Percentiles rank a stretch among this genome's conserved stretches.
Evolutionary conservation across 1,140 invertebrate species (phyloP).

Genomic region (Drosophila sproati): DNA sequence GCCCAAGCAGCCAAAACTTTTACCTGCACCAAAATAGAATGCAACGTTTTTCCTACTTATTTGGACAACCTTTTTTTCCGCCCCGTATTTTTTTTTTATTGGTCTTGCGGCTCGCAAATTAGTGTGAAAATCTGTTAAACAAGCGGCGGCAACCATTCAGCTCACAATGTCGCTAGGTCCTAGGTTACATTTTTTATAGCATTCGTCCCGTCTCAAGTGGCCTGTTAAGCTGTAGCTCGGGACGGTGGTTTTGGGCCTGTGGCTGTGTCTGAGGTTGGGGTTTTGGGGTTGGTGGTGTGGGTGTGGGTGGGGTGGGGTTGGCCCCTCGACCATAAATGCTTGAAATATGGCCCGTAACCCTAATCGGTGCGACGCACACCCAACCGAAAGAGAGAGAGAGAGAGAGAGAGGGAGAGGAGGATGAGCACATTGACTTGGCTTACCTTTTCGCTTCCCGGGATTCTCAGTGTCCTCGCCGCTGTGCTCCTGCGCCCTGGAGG

Average conservation of each 20-base stretch:
- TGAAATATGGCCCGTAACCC: constrained; percentile 80
- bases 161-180: constrained; percentile 27
- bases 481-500: constrained; percentile 72
- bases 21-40: constrained; percentile 59
- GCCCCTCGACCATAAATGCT: constrained; percentile 53
- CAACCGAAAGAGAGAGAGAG: constrained; percentile 25
- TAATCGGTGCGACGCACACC: constrained; percentile 68
- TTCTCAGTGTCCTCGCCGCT: constrained; percentile 79
- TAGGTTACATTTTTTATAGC: constrained; percentile 53
- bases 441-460: constrained; percentile 84
- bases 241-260: not conserved
- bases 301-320: constrained; percentile 1
- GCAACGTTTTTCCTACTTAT: constrained; percentile 26
- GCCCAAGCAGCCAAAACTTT: constrained; percentile 36
- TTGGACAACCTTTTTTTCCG: constrained; percentile 39
- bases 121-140: constrained; percentile 82
- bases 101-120: constrained; percentile 61
- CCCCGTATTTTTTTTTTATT: constrained; percentile 27
- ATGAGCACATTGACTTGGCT: constrained; percentile 51
- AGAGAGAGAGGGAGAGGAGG: constrained; percentile 33
- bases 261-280: not conserved
- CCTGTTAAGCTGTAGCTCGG: constrained; percentile 59
- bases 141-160: constrained; percentile 35
- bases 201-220: constrained; percentile 71
- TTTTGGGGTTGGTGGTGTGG: not conserved